phyloP scores from a whole-genome alignment of 2,888 invertebrate genomes.

The Catonia carolina region DNA sequence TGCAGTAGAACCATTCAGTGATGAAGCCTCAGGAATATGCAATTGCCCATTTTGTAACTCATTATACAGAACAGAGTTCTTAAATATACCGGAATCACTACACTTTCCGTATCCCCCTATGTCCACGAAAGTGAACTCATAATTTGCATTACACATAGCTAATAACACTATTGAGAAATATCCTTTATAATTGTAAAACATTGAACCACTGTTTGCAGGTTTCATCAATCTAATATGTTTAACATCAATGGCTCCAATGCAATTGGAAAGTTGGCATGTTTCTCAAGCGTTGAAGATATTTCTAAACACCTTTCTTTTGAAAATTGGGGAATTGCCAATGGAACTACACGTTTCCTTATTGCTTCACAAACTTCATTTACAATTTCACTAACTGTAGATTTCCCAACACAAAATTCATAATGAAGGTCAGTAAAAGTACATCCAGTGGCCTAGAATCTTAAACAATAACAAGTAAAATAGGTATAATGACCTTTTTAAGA shows the following conservation, averaged over 20 bases:
- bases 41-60: conserved; percentile 22
- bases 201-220: conserved; percentile 28
- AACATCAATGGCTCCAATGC: conserved; percentile 23
- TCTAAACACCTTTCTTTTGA: too few relatives aligned
- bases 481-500: too few relatives aligned
- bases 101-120: conserved; percentile 20
- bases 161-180: conserved; percentile 29
- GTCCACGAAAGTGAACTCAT: conserved; percentile 24
- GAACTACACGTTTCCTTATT: too few relatives aligned
- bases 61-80: conserved; percentile 24
- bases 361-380: too few relatives aligned
- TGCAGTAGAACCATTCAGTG: conserved; percentile 19
- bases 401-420: too few relatives aligned
- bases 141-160: conserved; percentile 26
- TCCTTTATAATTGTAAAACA: conserved; percentile 31
- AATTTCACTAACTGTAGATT: too few relatives aligned
- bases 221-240: conserved; percentile 22
- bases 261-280: conserved; percentile 21
- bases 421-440: too few relatives aligned
- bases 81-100: conserved; percentile 24
- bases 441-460: too few relatives aligned
- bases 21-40: conserved; percentile 24
- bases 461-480: too few relatives aligned
- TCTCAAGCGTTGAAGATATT: too few relatives aligned
- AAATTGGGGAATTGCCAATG: too few relatives aligned